Evolutionary conservation across 2,888 invertebrate genomes (phyloP), one percentile per base, ranked within the genome.

Genomic region (Muschampia plurimacula): DNA sequence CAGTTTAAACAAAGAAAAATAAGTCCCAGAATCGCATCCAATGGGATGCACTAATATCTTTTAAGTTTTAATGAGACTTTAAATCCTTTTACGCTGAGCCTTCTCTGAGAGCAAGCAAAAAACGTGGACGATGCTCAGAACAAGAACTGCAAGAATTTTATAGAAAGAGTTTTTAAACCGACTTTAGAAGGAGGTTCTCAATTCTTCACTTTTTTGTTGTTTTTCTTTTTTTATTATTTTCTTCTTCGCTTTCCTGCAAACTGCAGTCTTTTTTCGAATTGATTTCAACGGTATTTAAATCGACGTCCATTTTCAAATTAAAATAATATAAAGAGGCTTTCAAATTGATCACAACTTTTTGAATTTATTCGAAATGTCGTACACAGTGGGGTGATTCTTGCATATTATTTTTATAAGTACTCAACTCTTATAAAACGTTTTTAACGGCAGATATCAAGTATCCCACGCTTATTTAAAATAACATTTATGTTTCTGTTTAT

Each of bases 51-150:
- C 66, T 63, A 60, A 68, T n/a, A 60, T 66, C 46, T 66, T 66
- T 66, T 60, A 66, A 60, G 49, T 66, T 46, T 65, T 65, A 70
- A 70, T 70, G 65, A 70, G 22, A 64, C 69, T 70, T 64, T 55
- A 70, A 64, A 57, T 64, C 44, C 64, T 57, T 66, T 66, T 71
- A 49, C 63, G 55, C 52, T 13, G 13, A 55, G 69, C 68, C 39
- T 36, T 44, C 59, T 46, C 52, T 55, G 13, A 65, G 64, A 65
- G 46, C 13, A 65, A 44, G 64, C 36, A 57, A 65, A 65, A 64
- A 65, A 12, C 46, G 15, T 15, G 12, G 12, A 28, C 64, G 13
- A 41, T 46, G 36, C 13, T 28, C 46, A 22, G 46, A 28, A 57
- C 57, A 57, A 57, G 57, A 57, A 22, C 28, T 57, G 32, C 28